phyloP scores from a whole-genome alignment of 2,888 invertebrate species.

The Odontothrips loti region DNA sequence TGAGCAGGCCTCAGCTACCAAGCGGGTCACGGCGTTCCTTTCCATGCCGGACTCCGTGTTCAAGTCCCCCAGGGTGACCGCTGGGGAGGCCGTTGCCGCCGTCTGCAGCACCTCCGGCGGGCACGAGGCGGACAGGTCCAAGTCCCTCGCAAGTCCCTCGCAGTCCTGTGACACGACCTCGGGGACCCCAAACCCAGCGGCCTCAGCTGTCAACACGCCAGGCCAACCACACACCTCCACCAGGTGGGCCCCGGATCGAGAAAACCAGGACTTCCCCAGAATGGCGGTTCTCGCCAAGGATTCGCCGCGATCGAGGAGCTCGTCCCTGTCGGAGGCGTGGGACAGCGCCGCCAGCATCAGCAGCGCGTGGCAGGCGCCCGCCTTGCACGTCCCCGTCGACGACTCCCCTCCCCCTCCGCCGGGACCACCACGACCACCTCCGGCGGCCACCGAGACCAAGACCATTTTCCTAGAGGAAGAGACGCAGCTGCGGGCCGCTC shows the following conservation, averaged over 20 bases:
- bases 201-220: not conserved
- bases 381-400: too few relatives aligned
- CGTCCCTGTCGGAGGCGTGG: too few relatives aligned
- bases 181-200: not conserved
- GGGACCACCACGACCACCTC: too few relatives aligned
- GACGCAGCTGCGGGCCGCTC: not conserved
- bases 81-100: not conserved
- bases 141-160: not conserved
- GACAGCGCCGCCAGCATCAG: not conserved
- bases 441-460: not conserved
- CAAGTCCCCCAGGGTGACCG: not conserved
- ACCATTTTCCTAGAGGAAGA: not conserved
- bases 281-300: too few relatives aligned
- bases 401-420: too few relatives aligned
- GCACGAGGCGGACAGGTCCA: too few relatives aligned
- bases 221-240: too few relatives aligned
- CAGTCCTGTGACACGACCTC: not conserved
- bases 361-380: not conserved
- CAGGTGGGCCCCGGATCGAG: too few relatives aligned
- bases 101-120: too few relatives aligned
- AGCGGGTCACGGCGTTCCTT: not conserved
- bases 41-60: not conserved
- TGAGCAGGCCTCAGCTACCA: not conserved
- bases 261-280: too few relatives aligned
- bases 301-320: too few relatives aligned